A percentile compares a stretch with the other conserved stretches of the same genome.
These are phyloP conservation scores for Ursus arctos DNA, from an alignment of 2,113 vertebrate species.

Conservation along the genomic window DNA sequence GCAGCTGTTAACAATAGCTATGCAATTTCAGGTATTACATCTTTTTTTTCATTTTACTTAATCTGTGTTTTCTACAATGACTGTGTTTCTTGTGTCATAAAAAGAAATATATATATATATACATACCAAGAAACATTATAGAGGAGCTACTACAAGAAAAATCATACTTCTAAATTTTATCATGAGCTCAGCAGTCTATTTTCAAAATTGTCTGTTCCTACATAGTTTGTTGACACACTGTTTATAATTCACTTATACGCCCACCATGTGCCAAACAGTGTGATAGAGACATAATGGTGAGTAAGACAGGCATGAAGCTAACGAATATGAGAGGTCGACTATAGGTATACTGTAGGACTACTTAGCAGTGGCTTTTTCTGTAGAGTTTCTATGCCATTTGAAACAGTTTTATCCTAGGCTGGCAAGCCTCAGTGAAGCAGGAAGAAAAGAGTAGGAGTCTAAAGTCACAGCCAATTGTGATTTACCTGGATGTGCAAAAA, in stretches of 20 bases:
- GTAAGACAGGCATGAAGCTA: not conserved
- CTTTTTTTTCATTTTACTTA: not conserved
- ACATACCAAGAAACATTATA: not conserved
- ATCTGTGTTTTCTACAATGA: not conserved
- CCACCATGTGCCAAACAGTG: not conserved
- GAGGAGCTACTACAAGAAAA: not conserved
- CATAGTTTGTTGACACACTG: not conserved
- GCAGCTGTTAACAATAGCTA: not conserved
- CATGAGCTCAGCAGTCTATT: not conserved
- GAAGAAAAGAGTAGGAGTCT: not conserved
- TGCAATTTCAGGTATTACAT: not conserved
- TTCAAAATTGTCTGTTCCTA: not conserved
- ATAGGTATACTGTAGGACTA: not conserved
- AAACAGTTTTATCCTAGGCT: not conserved
- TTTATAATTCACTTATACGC: not conserved
- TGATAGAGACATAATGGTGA: not conserved
- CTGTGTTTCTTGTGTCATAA: not conserved
- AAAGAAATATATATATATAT: not conserved
- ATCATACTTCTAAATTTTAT: not conserved
- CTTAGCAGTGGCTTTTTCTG: not conserved
- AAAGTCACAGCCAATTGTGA: not conserved
- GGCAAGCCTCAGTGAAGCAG: not conserved
- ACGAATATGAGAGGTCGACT: not conserved
- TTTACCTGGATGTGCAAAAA: not conserved
- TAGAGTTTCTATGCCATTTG: not conserved